These are phyloP conservation scores for Pseudochirops corinnae DNA, from an alignment of 2,797 vertebrate species.

Conservation along the genomic window DNA sequence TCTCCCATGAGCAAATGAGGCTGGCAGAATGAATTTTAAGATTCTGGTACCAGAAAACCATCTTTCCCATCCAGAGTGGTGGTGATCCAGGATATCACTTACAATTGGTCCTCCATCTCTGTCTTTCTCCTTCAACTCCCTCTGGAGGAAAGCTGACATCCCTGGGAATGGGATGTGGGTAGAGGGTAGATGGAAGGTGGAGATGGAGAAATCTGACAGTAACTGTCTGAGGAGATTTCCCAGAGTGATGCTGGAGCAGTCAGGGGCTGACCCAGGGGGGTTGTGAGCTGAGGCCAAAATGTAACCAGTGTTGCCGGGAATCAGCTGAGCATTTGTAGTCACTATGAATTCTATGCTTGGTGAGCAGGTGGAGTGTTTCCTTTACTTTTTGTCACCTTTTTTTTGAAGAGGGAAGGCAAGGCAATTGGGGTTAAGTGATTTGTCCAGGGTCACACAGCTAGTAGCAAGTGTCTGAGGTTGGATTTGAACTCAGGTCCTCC, in stretches of 20 bases:
- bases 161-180: neutral
- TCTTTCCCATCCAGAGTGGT: neutral
- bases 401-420: too few relatives aligned
- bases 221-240: neutral
- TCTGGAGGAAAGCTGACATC: neutral
- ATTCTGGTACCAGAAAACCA: neutral
- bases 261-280: neutral
- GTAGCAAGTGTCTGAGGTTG: too few relatives aligned
- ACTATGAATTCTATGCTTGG: neutral
- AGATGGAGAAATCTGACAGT: neutral
- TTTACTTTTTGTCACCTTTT: neutral
- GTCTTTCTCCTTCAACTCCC: neutral
- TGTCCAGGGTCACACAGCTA: too few relatives aligned
- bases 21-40: neutral
- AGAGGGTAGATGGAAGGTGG: neutral
- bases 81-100: neutral
- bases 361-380: neutral
- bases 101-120: neutral
- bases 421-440: too few relatives aligned
- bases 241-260: neutral
- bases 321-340: neutral
- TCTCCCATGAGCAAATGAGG: neutral
- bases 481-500: too few relatives aligned
- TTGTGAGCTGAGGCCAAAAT: neutral
- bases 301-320: neutral